These are phyloP conservation scores for Pygoscelis adeliae DNA, from an alignment of 2,113 vertebrate genomes.

Conservation along the genomic window DNA sequence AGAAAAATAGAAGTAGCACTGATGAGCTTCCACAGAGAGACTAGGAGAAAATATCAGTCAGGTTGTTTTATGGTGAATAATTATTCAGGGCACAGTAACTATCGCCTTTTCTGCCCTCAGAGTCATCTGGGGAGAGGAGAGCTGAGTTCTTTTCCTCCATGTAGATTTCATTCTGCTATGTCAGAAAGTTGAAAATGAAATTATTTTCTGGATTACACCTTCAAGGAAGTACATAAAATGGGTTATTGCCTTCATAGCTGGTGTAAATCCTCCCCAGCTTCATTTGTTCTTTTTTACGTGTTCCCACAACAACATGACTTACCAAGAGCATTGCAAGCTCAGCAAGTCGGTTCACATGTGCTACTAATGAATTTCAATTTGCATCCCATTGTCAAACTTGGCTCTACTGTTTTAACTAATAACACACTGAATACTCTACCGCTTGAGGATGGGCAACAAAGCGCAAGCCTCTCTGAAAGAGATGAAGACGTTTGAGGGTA, in stretches of 20 bases:
- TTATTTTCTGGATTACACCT: neutral
- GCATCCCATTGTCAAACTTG: neutral
- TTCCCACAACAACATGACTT: neutral
- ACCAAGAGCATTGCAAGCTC: neutral
- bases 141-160: fast-evolving
- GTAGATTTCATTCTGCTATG: neutral
- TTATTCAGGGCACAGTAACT: neutral
- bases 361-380: neutral
- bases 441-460: neutral
- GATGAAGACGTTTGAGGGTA: neutral
- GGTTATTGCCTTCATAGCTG: neutral
- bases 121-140: neutral
- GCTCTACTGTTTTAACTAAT: neutral
- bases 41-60: neutral
- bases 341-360: fast-evolving
- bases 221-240: neutral
- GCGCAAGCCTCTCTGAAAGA: neutral
- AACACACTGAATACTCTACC: neutral
- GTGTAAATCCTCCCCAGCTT: neutral
- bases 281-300: neutral
- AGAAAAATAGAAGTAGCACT: neutral
- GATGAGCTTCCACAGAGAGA: neutral
- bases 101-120: neutral
- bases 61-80: fast-evolving
- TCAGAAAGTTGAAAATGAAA: neutral